Evolutionary conservation across 1,140 invertebrate species (phyloP).

Genomic region (Drosophila ambigua): DNA sequence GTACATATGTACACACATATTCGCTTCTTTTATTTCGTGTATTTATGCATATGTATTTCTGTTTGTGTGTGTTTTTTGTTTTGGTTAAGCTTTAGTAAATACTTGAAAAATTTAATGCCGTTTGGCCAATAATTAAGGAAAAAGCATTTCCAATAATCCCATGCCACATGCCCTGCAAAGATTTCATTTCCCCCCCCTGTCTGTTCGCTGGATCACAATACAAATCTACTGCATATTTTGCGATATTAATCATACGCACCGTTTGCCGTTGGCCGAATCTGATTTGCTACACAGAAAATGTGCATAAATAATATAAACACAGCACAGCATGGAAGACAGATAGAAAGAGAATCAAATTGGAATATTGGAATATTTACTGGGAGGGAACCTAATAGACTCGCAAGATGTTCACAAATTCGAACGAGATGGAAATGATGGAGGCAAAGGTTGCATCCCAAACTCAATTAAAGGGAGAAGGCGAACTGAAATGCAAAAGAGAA

Average conservation of each 20-base stretch:
- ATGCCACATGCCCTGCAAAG: background rate
- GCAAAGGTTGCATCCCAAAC: too few relatives aligned
- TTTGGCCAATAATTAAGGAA: conserved; percentile 78
- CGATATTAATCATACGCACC: conserved; percentile 76
- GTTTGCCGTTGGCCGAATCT: conserved; percentile 33
- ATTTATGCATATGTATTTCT: background rate
- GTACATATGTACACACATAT: conserved; percentile 10
- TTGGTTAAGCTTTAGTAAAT: conserved; percentile 80
- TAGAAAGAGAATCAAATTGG: background rate
- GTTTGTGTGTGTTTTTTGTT: conserved; percentile 41
- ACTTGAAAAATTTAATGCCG: conserved; percentile 80
- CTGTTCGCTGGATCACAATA: conserved; percentile 20
- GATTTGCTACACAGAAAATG: conserved; percentile 36
- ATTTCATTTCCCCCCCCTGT: too few relatives aligned
- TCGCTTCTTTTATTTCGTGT: conserved; percentile 11
- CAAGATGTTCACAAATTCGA: background rate
- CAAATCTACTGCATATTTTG: conserved; percentile 39
- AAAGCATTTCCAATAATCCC: conserved; percentile 51
- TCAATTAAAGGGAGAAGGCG: too few relatives aligned
- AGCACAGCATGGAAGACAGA: conserved; percentile 6
- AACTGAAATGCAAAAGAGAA: too few relatives aligned
- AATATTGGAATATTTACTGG: too few relatives aligned
- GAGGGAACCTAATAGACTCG: too few relatives aligned
- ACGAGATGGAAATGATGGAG: background rate
- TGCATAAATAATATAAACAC: conserved; percentile 36